Evolutionary conservation across 2,888 invertebrate species (phyloP).

Genomic region (Agonopterix heracliana): DNA sequence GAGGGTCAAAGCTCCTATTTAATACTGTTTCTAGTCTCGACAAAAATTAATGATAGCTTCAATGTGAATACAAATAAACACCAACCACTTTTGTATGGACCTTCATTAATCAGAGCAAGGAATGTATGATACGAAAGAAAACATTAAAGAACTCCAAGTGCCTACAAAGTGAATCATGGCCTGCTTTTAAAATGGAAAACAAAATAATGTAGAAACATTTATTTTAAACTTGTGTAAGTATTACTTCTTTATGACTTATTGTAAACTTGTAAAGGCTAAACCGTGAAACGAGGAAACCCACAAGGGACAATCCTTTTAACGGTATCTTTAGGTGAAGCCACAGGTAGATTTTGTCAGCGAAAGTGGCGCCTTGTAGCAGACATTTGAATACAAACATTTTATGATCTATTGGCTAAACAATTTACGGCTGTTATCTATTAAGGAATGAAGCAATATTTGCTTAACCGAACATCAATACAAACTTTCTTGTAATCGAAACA

Average conservation of each 20-base stretch:
- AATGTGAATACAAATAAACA: constrained; percentile 45
- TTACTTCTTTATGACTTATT: background rate
- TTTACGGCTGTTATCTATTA: too few relatives aligned
- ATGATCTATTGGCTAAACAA: too few relatives aligned
- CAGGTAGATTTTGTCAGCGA: constrained; percentile 25
- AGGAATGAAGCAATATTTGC: too few relatives aligned
- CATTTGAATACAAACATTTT: too few relatives aligned
- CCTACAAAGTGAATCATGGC: background rate
- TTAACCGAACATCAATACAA: too few relatives aligned
- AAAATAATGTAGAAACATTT: too few relatives aligned
- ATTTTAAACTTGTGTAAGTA: too few relatives aligned
- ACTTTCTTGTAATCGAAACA: constrained; percentile 14
- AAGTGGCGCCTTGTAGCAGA: constrained; percentile 14
- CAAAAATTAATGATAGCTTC: constrained; percentile 50
- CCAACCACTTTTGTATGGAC: constrained; percentile 17
- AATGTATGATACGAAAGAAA: constrained; percentile 1
- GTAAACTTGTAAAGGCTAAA: too few relatives aligned
- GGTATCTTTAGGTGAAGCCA: constrained; percentile 33
- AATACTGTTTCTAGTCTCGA: constrained; percentile 46
- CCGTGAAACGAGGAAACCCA: constrained; percentile 19
- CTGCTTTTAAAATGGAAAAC: background rate
- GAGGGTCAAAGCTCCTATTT: constrained; percentile 58
- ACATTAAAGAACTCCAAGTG: too few relatives aligned
- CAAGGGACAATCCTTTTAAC: constrained; percentile 35
- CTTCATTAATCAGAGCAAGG: constrained; percentile 24